A percentile compares a stretch with the other conserved stretches of the same genome.
phyloP scores from a whole-genome alignment of 2,113 vertebrate species.

The Xenus cinereus region DNA sequence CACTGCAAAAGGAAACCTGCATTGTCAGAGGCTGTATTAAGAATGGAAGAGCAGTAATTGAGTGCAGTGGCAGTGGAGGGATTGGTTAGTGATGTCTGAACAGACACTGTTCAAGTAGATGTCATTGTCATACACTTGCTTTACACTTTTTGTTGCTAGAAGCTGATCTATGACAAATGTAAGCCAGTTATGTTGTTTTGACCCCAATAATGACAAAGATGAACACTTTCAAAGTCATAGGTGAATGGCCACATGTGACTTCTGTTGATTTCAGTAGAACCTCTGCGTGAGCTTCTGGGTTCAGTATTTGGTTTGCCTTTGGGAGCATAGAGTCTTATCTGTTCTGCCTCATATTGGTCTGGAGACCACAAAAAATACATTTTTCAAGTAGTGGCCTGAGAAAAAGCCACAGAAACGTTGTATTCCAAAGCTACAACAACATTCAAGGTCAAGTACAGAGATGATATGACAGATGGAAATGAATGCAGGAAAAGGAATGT shows the following conservation, averaged over 20 bases:
- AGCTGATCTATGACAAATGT: conserved; percentile 31
- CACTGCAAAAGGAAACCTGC: neutral
- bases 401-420: neutral
- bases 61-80: neutral
- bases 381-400: neutral
- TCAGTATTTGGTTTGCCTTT: conserved; percentile 41
- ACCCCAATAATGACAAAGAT: neutral
- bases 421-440: neutral
- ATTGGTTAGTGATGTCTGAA: neutral
- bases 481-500: neutral
- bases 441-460: neutral
- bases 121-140: neutral
- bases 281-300: conserved; percentile 20
- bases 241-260: conserved; percentile 36
- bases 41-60: neutral
- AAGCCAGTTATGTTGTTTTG: neutral
- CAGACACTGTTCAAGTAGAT: neutral
- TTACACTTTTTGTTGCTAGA: neutral
- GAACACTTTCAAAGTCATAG: conserved; percentile 26
- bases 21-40: neutral
- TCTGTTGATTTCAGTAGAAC: conserved; percentile 66
- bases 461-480: neutral
- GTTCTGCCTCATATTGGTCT: neutral
- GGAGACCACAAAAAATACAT: neutral
- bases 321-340: neutral